phyloP scores from a whole-genome alignment of 1,140 invertebrate genomes.

The Hyphantria cunea region DNA sequence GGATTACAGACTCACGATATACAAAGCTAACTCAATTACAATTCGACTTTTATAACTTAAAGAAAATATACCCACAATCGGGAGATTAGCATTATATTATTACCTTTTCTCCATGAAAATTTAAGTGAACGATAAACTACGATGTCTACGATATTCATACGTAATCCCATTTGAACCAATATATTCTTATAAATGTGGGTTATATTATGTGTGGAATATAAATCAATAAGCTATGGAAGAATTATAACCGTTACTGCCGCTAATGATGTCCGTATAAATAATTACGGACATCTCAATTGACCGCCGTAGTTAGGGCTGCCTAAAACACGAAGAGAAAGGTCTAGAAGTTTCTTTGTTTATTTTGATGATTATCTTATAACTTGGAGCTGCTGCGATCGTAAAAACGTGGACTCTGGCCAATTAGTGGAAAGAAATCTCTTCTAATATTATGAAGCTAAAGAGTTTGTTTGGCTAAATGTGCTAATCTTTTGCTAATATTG shows the following conservation, averaged over 20 bases:
- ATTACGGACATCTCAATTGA: slow-evolving; percentile 59
- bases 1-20: not conserved
- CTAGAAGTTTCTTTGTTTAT: too few relatives aligned
- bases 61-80: not conserved
- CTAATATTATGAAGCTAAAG: too few relatives aligned
- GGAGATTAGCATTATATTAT: not conserved
- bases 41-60: not conserved
- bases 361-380: too few relatives aligned
- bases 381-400: too few relatives aligned
- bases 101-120: not conserved
- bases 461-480: too few relatives aligned
- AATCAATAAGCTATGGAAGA: slow-evolving; percentile 36
- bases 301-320: slow-evolving; percentile 23
- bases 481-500: too few relatives aligned
- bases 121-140: not conserved
- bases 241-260: slow-evolving; percentile 40
- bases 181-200: too few relatives aligned
- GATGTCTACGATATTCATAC: not conserved
- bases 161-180: not conserved
- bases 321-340: not conserved
- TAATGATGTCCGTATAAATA: slow-evolving; percentile 53
- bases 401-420: too few relatives aligned
- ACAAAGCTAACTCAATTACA: not conserved
- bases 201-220: slow-evolving; percentile 30
- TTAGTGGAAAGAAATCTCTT: too few relatives aligned